A percentile compares a stretch with the other conserved stretches of the same genome.
phyloP scores from a whole-genome alignment of 1,140 invertebrate genomes.

The Magallana gigas region DNA sequence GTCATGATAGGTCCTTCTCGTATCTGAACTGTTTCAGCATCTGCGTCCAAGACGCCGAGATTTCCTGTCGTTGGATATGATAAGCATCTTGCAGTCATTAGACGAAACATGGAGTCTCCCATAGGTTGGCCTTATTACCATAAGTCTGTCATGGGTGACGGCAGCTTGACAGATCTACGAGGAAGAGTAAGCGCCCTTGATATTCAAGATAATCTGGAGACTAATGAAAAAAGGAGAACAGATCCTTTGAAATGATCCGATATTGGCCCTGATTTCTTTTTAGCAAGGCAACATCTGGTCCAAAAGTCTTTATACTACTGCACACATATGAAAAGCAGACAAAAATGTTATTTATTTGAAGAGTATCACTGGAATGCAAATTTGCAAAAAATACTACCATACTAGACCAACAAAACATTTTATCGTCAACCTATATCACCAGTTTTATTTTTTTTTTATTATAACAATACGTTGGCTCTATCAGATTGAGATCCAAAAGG shows the following conservation, averaged over 20 bases:
- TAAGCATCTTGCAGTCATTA: constrained; percentile 33
- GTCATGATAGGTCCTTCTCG: no score
- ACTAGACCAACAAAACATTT: no score
- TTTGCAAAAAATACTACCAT: no score
- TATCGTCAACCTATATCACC: no score
- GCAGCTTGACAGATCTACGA: constrained; percentile 23
- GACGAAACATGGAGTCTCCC: constrained; percentile 8
- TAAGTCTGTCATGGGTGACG: constrained; percentile 23
- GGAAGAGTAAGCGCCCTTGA: constrained; percentile 28
- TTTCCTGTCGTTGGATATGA: constrained; percentile 4
- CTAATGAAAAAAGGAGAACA: constrained; percentile 16
- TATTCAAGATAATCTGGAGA: constrained; percentile 29
- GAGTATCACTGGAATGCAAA: no score
- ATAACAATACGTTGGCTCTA: no score
- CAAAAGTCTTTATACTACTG: not conserved
- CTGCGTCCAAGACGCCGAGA: not conserved
- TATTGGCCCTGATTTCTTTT: not conserved
- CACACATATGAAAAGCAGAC: no score
- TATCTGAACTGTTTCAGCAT: not conserved
- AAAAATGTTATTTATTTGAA: no score
- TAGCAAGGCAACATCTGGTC: not conserved
- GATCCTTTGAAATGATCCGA: not conserved
- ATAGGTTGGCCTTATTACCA: constrained; percentile 22
- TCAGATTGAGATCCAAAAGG: no score
- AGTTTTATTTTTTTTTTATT: no score